Conservation (phyloP, 2,888 invertebrate genomes). For the Sarcophaga variegata region DNA sequence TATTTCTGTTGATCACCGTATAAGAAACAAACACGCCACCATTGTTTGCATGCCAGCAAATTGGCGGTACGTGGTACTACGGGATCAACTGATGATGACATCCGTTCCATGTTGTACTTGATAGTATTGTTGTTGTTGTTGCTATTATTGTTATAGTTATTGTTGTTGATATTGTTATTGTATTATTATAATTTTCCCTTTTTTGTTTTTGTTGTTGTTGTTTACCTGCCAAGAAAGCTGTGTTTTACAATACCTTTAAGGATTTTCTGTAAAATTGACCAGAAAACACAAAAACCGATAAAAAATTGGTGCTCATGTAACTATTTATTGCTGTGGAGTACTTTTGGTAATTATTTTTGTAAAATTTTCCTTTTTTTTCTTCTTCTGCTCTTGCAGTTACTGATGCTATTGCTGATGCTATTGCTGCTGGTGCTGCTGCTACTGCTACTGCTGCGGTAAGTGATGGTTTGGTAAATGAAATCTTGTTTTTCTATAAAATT, state of each 20-base stretch:
- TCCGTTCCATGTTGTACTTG: conserved; percentile 77
- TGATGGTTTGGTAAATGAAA: conserved; percentile 72
- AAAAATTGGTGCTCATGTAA: conserved; percentile 47
- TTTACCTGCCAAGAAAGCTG: neutral
- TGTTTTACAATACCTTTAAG: conserved; percentile 35
- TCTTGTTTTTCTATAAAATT: conserved; percentile 70
- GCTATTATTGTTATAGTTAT: conserved; percentile 9
- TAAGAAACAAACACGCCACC: conserved; percentile 95
- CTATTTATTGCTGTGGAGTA: conserved; percentile 49
- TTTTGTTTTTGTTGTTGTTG: conserved; percentile 21
- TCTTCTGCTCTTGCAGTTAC: conserved; percentile 70
- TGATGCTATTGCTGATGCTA: conserved; percentile 46
- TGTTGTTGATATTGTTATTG: conserved; percentile 52
- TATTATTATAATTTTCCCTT: conserved; percentile 60
- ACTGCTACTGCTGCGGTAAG: conserved; percentile 42
- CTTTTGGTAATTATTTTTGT: conserved; percentile 66
- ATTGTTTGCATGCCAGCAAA: conserved; percentile 91
- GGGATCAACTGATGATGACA: conserved; percentile 79
- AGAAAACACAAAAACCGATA: conserved; percentile 7
- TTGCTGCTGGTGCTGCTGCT: conserved; percentile 70
- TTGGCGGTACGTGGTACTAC: conserved; percentile 85
- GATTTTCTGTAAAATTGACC: conserved; percentile 22
- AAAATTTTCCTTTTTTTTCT: conserved; percentile 14
- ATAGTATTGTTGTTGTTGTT: conserved; percentile 49
- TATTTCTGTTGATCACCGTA: conserved; percentile 93